phyloP scores from a whole-genome alignment of 2,797 vertebrate genomes.

The Liparis tanakae region DNA sequence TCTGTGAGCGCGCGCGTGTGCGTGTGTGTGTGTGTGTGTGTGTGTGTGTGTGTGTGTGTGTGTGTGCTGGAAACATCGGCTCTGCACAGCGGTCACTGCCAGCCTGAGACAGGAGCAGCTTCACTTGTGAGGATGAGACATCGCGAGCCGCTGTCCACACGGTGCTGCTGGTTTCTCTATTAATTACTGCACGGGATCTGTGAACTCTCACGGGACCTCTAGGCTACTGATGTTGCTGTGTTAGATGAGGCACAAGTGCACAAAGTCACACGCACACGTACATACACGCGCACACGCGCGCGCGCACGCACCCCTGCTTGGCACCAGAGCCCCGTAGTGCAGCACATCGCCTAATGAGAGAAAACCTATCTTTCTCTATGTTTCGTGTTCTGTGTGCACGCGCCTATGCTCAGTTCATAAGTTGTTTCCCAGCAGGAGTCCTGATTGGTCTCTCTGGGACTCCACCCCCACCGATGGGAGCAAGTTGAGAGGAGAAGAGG shows the following conservation, averaged over 20 bases:
- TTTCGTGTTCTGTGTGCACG: neutral
- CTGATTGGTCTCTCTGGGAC: constrained; percentile 80
- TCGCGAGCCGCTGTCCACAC: constrained; percentile 48
- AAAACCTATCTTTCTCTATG: constrained; percentile 36
- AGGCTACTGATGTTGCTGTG: constrained; percentile 66
- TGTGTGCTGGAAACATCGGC: neutral
- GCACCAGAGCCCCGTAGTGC: constrained; percentile 37
- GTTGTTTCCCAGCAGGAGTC: constrained; percentile 64
- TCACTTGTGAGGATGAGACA: constrained; percentile 40
- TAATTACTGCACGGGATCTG: constrained; percentile 65
- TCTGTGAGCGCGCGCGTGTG: constrained; percentile 12
- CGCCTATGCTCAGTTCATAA: constrained; percentile 58
- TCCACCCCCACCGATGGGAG: constrained; percentile 54
- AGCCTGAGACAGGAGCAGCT: constrained; percentile 34
- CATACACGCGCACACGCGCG: constrained; percentile 5
- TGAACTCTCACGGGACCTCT: constrained; percentile 62
- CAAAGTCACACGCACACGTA: constrained; percentile 2
- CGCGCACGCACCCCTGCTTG: constrained; percentile 29
- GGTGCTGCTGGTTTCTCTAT: constrained; percentile 52
- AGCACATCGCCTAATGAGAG: constrained; percentile 67
- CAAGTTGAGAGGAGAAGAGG: constrained; percentile 46
- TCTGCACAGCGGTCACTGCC: constrained; percentile 39
- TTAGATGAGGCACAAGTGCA: constrained; percentile 42
- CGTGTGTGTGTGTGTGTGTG: too few relatives aligned
- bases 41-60: constrained; percentile 6